Conservation (phyloP, 1,140 invertebrate genomes). For the Aphidius ervi region DNA sequence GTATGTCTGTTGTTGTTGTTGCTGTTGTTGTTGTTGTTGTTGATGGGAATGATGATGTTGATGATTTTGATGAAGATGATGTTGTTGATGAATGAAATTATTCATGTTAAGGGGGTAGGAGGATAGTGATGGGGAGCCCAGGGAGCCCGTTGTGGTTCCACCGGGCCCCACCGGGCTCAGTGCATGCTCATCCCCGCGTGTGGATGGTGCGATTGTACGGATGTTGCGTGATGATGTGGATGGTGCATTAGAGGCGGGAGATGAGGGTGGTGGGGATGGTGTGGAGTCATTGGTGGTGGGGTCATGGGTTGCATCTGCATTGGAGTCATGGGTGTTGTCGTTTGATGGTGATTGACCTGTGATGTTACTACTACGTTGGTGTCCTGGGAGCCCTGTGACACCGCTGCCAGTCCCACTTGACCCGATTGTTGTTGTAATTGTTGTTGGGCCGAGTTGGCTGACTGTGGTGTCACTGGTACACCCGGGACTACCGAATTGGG, state of each 20-base stretch:
- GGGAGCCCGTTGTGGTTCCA: slow-evolving; percentile 46
- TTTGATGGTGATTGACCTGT: slow-evolving; percentile 45
- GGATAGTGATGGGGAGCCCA: slow-evolving; percentile 53
- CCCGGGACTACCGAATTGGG: slow-evolving; percentile 51
- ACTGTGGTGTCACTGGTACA: slow-evolving; percentile 34
- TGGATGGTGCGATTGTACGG: slow-evolving; percentile 46
- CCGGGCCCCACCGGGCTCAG: slow-evolving; percentile 56
- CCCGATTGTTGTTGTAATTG: slow-evolving; percentile 29
- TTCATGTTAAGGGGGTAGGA: slow-evolving; percentile 51
- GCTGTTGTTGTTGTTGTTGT: slow-evolving; percentile 27
- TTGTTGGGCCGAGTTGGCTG: slow-evolving; percentile 34
- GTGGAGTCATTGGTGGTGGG: slow-evolving; percentile 49
- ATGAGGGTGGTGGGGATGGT: slow-evolving; percentile 53
- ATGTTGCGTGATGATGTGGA: slow-evolving; percentile 51
- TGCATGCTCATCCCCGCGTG: slow-evolving; percentile 60
- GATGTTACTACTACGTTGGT: slow-evolving; percentile 40
- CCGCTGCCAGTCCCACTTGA: slow-evolving; percentile 20
- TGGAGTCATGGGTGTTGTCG: slow-evolving; percentile 53
- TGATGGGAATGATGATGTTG: slow-evolving; percentile 26
- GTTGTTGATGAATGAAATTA: slow-evolving; percentile 35
- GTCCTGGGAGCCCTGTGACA: slow-evolving; percentile 38
- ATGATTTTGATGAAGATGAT: slow-evolving; percentile 30
- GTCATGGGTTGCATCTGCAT: slow-evolving; percentile 45
- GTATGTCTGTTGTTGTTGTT: slow-evolving; percentile 24
- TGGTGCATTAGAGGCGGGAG: slow-evolving; percentile 52